These are phyloP conservation scores for roundworm (Caenorhabditis elegans) DNA, from an alignment of 1,140 invertebrate genomes.

Conservation along the genomic window WBcel235 BX284605.5:12284001-12284500, in stretches of 20 bases:
- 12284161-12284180: constrained; percentile 20
- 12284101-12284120: background rate
- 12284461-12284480: background rate
- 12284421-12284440: constrained; percentile 81
- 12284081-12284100: background rate
- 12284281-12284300: background rate
- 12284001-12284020: too few species aligned
- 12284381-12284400: background rate
- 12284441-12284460: constrained; percentile 42
- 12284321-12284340: background rate
- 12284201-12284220: background rate
- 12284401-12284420: constrained; percentile 88
- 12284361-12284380: background rate
- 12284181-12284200: background rate
- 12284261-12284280: background rate
- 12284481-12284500: background rate
- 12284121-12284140: background rate
- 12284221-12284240: constrained; percentile 18
- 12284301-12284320: background rate
- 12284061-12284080: background rate
- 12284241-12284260: constrained; percentile 16
- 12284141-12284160: background rate
- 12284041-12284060: background rate
- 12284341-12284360: background rate
- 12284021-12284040: background rate